Evolutionary conservation across 1,140 invertebrate species (phyloP).

Genomic region (Drosophila prosaltans): DNA sequence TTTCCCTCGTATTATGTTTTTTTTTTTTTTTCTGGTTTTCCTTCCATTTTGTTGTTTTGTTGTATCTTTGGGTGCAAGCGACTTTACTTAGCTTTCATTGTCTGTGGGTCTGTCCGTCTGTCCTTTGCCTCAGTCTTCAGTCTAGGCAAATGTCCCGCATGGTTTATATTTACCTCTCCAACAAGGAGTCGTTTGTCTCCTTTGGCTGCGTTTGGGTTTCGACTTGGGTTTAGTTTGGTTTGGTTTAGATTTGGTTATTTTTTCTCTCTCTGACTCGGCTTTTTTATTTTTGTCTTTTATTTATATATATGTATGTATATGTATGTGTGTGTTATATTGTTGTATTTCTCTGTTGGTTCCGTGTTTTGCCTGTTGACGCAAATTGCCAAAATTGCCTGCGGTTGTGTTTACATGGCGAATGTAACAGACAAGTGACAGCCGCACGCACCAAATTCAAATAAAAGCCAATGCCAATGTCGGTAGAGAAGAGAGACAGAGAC

Average conservation of each 20-base stretch:
- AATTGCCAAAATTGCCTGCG: slow-evolving; percentile 81
- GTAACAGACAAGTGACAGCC: slow-evolving; percentile 79
- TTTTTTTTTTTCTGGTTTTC: background rate
- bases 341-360: slow-evolving; percentile 45
- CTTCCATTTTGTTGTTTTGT: background rate
- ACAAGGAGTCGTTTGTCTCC: slow-evolving; percentile 55
- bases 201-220: slow-evolving; percentile 8
- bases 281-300: slow-evolving; percentile 20
- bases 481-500: slow-evolving; percentile 1
- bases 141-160: slow-evolving; percentile 52
- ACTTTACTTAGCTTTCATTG: slow-evolving; percentile 45
- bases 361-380: slow-evolving; percentile 77
- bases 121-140: slow-evolving; percentile 3
- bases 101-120: background rate
- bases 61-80: slow-evolving; percentile 46
- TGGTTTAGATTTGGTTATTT: slow-evolving; percentile 20
- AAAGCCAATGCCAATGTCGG: slow-evolving; percentile 75
- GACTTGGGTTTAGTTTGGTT: background rate
- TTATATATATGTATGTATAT: slow-evolving; percentile 12
- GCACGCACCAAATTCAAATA: slow-evolving; percentile 80
- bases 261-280: slow-evolving; percentile 19
- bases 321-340: slow-evolving; percentile 9
- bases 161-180: slow-evolving; percentile 53
- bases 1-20: background rate
- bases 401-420: slow-evolving; percentile 80